phyloP scores from a whole-genome alignment of 2,113 vertebrate species.

The Thamnophis sirtalis region DNA sequence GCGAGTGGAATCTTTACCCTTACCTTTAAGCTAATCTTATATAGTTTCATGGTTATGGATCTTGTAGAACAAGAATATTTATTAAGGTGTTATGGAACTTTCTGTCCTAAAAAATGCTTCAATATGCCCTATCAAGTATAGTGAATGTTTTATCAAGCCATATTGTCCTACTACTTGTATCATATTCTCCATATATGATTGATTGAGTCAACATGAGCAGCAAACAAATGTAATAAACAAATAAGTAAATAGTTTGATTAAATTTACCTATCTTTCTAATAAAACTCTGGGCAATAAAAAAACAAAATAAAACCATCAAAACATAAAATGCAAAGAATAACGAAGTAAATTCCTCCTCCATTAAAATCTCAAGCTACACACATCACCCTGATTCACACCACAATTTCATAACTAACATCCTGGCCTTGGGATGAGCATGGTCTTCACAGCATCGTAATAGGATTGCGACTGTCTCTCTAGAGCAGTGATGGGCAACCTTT shows the following conservation, averaged over 20 bases:
- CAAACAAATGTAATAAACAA: not conserved
- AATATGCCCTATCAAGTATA: not conserved
- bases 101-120: not conserved
- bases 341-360: not conserved
- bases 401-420: not conserved
- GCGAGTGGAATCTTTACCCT: too few species aligned
- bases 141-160: not conserved
- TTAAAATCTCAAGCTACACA: not conserved
- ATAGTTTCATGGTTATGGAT: not conserved
- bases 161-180: not conserved
- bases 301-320: not conserved
- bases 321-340: not conserved
- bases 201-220: not conserved
- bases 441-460: not conserved
- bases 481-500: too few species aligned
- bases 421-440: not conserved
- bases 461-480: not conserved
- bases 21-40: not conserved
- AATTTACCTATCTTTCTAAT: not conserved
- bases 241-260: not conserved
- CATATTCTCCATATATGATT: not conserved
- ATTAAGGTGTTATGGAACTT: not conserved
- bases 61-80: not conserved
- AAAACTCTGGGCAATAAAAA: not conserved
- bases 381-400: not conserved